Base-by-base conservation (phyloP, 2,113 vertebrate genomes). In the Corythornis vintsioides region DNA sequence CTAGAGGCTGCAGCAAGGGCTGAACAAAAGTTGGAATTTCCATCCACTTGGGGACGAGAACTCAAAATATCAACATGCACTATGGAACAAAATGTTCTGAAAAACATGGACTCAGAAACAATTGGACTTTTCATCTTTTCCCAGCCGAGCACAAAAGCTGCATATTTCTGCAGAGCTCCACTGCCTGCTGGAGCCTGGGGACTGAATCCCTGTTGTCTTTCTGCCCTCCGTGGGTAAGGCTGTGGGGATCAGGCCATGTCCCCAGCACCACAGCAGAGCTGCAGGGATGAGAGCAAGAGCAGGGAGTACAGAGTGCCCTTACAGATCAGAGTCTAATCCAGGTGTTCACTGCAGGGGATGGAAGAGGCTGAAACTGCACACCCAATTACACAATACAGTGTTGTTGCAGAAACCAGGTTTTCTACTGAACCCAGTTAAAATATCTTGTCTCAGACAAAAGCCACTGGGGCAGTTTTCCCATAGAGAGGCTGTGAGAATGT, bases 211-310 rank as follows among this genome's bases (percentile, higher is more conserved):
- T 28, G 15, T 48, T 48, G 81, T 52, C 57, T 15, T 31, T 24
- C 67, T 48, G 43, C 19, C 48, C 52, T 43, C 4, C 20, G n/a
- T 0, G 14, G 35, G 28, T 61, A 15, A 35, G 55, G 15, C n/a
- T 3, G 3, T 0, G n/a, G 0, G 38, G 56, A 20, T 40, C 48
- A 26, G 80, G n/a, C 35, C 1, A 0, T 0, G 2, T 67, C 48
- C 72, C 38, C n/a, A 42, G 73, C 0, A 1, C 60, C 2, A 0
- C 21, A 4, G 16, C 0, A 0, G 22, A 77, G 85, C 10, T 0
- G 1, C 42, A 22, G 59, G 56, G 33, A 56, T 70, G 55, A 6
- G 1, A 0, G 13, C 0, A 4, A 72, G 63, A 87, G 47, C 6
- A 71, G 15, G 10, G 6, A n/a, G 7, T 28, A 17, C 8, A 7